phyloP scores from a whole-genome alignment of 1,140 invertebrate species.

The Drosophila pruinosa region DNA sequence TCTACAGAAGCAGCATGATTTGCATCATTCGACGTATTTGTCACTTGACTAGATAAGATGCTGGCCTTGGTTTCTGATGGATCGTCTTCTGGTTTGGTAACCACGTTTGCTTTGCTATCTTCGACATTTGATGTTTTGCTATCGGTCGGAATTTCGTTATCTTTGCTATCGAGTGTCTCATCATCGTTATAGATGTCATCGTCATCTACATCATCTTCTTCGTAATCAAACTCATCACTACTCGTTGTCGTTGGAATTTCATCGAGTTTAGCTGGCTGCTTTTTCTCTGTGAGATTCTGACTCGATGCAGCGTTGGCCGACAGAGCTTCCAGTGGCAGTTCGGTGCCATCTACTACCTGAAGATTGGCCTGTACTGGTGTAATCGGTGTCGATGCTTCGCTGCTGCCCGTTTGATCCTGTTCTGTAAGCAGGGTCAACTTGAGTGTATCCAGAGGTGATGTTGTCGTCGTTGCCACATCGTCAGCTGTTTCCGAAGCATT shows the following conservation, averaged over 20 bases:
- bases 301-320: conserved; percentile 22
- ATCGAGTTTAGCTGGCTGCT: not conserved
- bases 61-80: not conserved
- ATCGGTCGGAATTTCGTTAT: conserved; percentile 37
- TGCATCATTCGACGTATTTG: not conserved
- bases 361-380: conserved; percentile 45
- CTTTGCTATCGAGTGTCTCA: conserved; percentile 32
- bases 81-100: not conserved
- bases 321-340: conserved; percentile 51
- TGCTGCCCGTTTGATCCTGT: conserved; percentile 25
- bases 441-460: conserved; percentile 53
- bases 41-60: not conserved
- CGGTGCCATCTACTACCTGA: conserved; percentile 68
- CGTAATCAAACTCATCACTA: conserved; percentile 36
- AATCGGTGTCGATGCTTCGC: conserved; percentile 27
- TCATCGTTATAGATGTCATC: conserved; percentile 34
- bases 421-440: conserved; percentile 52
- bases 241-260: not conserved
- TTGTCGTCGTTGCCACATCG: conserved; percentile 50
- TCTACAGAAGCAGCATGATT: not conserved
- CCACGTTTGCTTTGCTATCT: not conserved
- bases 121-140: conserved; percentile 19
- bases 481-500: conserved; percentile 60
- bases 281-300: not conserved
- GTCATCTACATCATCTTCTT: conserved; percentile 31